Percentiles rank a stretch among this genome's conserved stretches.
Evolutionary conservation across 1,140 invertebrate species (phyloP).

Genomic region (Drosophila murphyi): DNA sequence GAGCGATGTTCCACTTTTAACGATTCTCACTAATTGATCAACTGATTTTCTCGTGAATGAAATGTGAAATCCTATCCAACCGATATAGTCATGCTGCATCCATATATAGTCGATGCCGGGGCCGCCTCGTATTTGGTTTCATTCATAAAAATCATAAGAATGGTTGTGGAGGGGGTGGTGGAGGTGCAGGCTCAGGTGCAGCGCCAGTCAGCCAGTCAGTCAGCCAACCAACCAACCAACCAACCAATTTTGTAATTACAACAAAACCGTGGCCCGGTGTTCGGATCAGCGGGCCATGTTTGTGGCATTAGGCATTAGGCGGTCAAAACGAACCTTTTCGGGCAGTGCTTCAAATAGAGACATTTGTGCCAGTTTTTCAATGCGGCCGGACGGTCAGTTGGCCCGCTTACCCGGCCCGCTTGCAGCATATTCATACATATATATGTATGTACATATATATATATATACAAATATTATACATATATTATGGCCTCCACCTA

Average conservation of each 20-base stretch:
- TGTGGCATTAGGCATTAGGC: conserved; percentile 26
- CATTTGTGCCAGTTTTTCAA: conserved; percentile 74
- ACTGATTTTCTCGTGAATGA: conserved; percentile 75
- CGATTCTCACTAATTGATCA: conserved; percentile 75
- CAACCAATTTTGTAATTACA: conserved; percentile 78
- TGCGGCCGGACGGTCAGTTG: conserved; percentile 49
- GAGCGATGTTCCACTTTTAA: conserved; percentile 58
- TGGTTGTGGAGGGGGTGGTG: neutral
- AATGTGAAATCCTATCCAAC: conserved; percentile 68
- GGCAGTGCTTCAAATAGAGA: conserved; percentile 57
- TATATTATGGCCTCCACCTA: conserved; percentile 46
- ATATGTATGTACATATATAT: neutral
- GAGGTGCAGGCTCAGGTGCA: conserved; percentile 24
- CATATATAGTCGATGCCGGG: conserved; percentile 59
- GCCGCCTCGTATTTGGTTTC: conserved; percentile 59
- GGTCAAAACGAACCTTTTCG: conserved; percentile 51
- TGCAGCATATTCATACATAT: conserved; percentile 7
- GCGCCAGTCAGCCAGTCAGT: conserved; percentile 31
- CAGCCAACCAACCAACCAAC: conserved; percentile 7
- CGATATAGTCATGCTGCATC: conserved; percentile 48
- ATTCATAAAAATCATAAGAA: conserved; percentile 72
- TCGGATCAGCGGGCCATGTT: conserved; percentile 42
- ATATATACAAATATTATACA: neutral
- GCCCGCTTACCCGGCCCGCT: conserved; percentile 21
- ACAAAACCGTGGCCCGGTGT: conserved; percentile 27